Base-by-base conservation (phyloP, 2,797 vertebrate genomes). In the Notolabrus celidotus region DNA sequence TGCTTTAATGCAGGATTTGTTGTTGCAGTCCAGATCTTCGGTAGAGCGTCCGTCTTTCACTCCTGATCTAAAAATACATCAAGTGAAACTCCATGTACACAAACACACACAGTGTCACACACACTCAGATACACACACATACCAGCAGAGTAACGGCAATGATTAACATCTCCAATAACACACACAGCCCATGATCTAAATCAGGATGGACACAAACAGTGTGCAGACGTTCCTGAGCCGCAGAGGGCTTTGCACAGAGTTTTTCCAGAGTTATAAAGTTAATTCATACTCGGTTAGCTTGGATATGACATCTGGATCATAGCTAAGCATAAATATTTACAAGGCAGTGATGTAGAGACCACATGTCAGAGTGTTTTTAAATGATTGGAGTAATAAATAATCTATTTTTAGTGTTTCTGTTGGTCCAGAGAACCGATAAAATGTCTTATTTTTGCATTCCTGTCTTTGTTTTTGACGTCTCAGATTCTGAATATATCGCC, bases 161-260 rank as follows among this genome's bases (percentile, higher is more conserved):
- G 69, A 83, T 80, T 86, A 81, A 72, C 77, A 65, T 88, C 83
- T 89, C 88, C 67, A 67, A 56, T 84, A 79, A 83, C 87, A 83
- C 67, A 39, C 56, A 45, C 69, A 29, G 19, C 45, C 36, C 39
- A 0, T 5, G 41, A 57, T 77, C 77, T 85, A 84, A 81, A 80
- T 85, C 67, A 58, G 80, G 72, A 67, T 16, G 7, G 6, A 15
- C 53, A 22, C 52, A 58, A 51, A 58, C 61, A 5, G 54, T 17
- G n/a, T 7, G 43, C 58, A 20, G 4, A n/a, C 6, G 39, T 49
- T 54, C 31, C 29, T 53, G 51, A 70, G 52, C 70, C 12, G 22
- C 36, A 27, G 38, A 22, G 14, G 47, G 3, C n/a, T 31, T 29
- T 34, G 27, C 7, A 33, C 19, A 51, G 16, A 47, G 16, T 51